A percentile compares a stretch with the other conserved stretches of the same genome.
Evolutionary conservation across 2,797 vertebrate species (phyloP).

Genomic region (Stomatorhinus walkeri): DNA sequence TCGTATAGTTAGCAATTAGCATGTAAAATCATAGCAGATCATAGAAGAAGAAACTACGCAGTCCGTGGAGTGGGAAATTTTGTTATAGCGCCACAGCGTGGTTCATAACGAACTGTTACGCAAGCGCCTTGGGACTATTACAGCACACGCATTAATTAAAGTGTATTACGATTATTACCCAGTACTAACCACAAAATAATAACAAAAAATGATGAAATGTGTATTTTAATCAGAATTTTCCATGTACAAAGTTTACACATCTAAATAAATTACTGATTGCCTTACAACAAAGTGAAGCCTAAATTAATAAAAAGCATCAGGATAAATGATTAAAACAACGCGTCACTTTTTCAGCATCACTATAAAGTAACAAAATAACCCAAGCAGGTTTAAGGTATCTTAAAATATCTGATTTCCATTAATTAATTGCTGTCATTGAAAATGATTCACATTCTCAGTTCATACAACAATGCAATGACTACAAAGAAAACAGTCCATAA

Average conservation of each 20-base stretch:
- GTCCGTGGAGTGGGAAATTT: neutral
- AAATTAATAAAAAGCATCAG: neutral
- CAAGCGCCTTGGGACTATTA: neutral
- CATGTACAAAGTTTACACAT: slow-evolving; percentile 1
- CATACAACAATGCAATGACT: neutral
- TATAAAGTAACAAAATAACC: neutral
- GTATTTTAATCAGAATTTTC: neutral
- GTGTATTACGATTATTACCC: neutral
- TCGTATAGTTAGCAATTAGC: neutral
- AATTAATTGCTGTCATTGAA: neutral
- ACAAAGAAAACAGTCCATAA: neutral
- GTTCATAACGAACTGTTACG: neutral
- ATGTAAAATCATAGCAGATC: neutral
- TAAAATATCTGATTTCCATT: neutral
- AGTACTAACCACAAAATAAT: neutral
- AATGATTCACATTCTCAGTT: slow-evolving; percentile 3
- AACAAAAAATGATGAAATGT: neutral
- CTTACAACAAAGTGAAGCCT: neutral
- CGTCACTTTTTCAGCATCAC: neutral
- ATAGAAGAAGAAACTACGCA: neutral
- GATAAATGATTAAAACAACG: neutral
- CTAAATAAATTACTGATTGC: neutral
- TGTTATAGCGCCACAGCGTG: neutral
- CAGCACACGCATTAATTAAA: neutral
- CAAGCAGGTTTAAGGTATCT: neutral